Evolutionary conservation across 2,888 invertebrate genomes (phyloP).

Genomic region (Heliconius aoede): DNA sequence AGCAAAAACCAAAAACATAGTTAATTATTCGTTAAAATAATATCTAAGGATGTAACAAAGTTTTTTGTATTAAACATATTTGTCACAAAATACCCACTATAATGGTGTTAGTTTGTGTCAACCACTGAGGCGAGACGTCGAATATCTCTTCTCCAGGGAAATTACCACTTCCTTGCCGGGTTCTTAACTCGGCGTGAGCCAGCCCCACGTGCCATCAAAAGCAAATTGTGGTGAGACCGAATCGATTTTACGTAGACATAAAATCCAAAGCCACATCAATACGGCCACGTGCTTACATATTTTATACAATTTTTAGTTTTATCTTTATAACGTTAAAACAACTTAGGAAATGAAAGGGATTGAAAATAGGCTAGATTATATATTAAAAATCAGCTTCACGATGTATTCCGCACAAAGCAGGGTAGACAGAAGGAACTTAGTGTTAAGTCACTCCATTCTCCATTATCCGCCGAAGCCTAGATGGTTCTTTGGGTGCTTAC

Average conservation of each 20-base stretch:
- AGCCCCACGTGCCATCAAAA: slow-evolving; percentile 50
- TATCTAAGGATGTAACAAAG: background rate
- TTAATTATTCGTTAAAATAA: slow-evolving; percentile 10
- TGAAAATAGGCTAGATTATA: background rate
- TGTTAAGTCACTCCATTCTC: no score
- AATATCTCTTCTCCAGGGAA: slow-evolving; percentile 54
- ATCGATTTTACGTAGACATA: slow-evolving; percentile 50
- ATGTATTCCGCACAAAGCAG: no score
- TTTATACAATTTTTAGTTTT: slow-evolving; percentile 41
- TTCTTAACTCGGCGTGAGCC: slow-evolving; percentile 37
- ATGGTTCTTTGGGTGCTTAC: no score
- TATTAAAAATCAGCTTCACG: no score
- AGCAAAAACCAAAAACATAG: background rate
- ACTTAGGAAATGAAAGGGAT: background rate
- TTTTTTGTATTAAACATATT: slow-evolving; percentile 1
- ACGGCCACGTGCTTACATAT: slow-evolving; percentile 36
- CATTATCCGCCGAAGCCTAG: no score
- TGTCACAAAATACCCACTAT: slow-evolving; percentile 31
- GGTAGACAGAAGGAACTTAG: no score
- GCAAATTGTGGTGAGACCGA: slow-evolving; percentile 50
- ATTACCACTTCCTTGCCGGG: slow-evolving; percentile 53
- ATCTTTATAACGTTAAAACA: background rate
- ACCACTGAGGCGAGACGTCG: slow-evolving; percentile 40
- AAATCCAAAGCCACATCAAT: slow-evolving; percentile 49
- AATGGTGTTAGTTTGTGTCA: slow-evolving; percentile 37